A percentile compares a stretch with the other conserved stretches of the same genome.
phyloP scores from a whole-genome alignment of 2,888 invertebrate genomes.

The Agrotis segetum region DNA sequence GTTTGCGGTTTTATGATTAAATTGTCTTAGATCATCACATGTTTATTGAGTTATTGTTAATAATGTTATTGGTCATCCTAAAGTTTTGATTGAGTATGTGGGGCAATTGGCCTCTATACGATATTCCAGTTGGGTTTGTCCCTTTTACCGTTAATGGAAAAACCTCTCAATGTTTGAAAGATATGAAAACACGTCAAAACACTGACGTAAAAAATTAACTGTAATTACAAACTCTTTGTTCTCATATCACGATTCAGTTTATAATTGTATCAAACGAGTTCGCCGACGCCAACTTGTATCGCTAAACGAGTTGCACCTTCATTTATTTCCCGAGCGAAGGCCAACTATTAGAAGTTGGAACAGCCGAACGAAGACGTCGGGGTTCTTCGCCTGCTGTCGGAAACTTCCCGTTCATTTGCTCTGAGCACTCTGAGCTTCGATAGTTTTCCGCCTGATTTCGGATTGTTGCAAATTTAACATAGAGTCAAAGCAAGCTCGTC shows the following conservation, averaged over 20 bases:
- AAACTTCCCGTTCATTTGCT: slow-evolving; percentile 82
- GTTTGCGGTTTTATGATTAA: not conserved
- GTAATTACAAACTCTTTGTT: not conserved
- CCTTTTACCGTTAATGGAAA: not conserved
- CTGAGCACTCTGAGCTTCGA: slow-evolving; percentile 75
- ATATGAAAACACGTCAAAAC: too few relatives aligned
- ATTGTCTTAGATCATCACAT: not conserved
- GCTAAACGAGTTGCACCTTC: slow-evolving; percentile 54
- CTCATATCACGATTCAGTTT: slow-evolving; percentile 30
- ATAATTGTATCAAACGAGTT: slow-evolving; percentile 51
- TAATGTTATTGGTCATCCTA: too few relatives aligned
- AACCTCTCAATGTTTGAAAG: not conserved
- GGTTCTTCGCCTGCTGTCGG: slow-evolving; percentile 72
- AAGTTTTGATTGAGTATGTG: not conserved
- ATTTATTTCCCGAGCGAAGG: slow-evolving; percentile 58
- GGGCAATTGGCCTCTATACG: not conserved
- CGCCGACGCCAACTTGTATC: slow-evolving; percentile 34
- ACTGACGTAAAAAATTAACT: not conserved
- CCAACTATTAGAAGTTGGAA: slow-evolving; percentile 68
- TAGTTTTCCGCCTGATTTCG: slow-evolving; percentile 86
- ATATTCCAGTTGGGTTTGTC: not conserved
- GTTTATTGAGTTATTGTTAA: not conserved
- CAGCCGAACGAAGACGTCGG: slow-evolving; percentile 72
- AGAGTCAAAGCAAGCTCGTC: slow-evolving; percentile 80
- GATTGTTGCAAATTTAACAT: slow-evolving; percentile 85